Percentiles rank a stretch among this genome's conserved stretches.
phyloP scores from a whole-genome alignment of 1,140 invertebrate species.

The Penaeus vannamei region DNA sequence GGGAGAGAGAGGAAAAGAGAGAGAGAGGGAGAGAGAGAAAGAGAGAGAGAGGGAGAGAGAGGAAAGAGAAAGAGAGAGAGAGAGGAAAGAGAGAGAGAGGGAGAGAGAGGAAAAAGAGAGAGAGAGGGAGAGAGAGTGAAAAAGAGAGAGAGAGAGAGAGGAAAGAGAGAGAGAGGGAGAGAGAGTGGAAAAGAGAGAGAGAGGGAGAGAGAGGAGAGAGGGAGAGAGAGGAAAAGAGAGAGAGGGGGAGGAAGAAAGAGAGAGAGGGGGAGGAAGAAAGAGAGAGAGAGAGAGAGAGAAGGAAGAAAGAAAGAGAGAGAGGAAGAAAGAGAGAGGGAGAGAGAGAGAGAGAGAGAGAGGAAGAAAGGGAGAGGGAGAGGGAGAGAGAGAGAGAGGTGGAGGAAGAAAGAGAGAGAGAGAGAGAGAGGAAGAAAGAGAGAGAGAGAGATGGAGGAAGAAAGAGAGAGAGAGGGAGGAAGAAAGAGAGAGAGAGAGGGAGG shows the following conservation, averaged over 20 bases:
- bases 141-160: not conserved
- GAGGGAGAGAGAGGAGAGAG: slow-evolving; percentile 35
- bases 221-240: not conserved
- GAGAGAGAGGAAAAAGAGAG: not conserved
- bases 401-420: too few relatives aligned
- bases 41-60: not conserved
- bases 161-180: not conserved
- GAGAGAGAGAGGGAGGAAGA: too few relatives aligned
- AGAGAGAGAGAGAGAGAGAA: not conserved
- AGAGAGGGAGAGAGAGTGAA: not conserved
- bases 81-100: not conserved
- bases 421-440: too few relatives aligned
- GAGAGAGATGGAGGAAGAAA: too few relatives aligned
- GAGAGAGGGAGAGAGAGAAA: not conserved
- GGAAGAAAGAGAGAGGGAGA: not conserved
- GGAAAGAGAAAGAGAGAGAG: not conserved
- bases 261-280: not conserved
- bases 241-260: not conserved
- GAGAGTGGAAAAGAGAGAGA: slow-evolving; percentile 35
- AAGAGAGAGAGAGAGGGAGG: too few relatives aligned
- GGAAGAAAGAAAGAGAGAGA: not conserved
- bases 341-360: too few relatives aligned
- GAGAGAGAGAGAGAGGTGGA: too few relatives aligned
- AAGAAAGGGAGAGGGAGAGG: not conserved
- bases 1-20: too few relatives aligned